Percentiles rank a stretch among this genome's conserved stretches.
Evolutionary conservation across 2,888 invertebrate species (phyloP).

Genomic region (Fragum sueziense): DNA sequence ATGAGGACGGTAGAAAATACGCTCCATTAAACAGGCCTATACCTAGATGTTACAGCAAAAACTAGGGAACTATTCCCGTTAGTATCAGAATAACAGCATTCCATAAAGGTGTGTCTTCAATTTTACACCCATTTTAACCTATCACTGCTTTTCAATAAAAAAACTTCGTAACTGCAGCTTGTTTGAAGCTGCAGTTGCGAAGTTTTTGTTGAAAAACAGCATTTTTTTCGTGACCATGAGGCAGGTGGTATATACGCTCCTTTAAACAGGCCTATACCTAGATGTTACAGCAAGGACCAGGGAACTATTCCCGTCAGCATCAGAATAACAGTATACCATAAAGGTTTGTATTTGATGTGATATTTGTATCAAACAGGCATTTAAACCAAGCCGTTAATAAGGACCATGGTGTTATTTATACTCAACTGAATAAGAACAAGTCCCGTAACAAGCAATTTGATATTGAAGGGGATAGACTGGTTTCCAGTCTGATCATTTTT

Average conservation of each 20-base stretch:
- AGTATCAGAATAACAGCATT: slow-evolving; percentile 43
- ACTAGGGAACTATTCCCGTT: slow-evolving; percentile 30
- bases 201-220: too few species aligned
- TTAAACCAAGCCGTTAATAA: too few species aligned
- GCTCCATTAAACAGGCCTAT: slow-evolving; percentile 18
- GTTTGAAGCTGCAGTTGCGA: too few species aligned
- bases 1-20: slow-evolving; percentile 43
- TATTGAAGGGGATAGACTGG: too few species aligned
- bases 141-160: too few species aligned
- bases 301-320: slow-evolving; percentile 41
- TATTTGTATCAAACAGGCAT: too few species aligned
- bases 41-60: slow-evolving; percentile 39
- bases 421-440: too few species aligned
- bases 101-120: slow-evolving; percentile 57
- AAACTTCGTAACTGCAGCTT: too few species aligned
- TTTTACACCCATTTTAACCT: too few species aligned
- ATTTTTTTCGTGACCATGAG: slow-evolving; percentile 43
- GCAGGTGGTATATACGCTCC: slow-evolving; percentile 45
- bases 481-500: too few species aligned
- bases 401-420: too few species aligned
- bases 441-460: too few species aligned
- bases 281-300: slow-evolving; percentile 43
- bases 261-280: slow-evolving; percentile 13
- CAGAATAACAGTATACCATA: slow-evolving; percentile 53
- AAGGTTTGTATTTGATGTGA: slow-evolving; percentile 40